Evolutionary conservation across 2,113 vertebrate species (phyloP).

Genomic region (Lophius piscatorius): DNA sequence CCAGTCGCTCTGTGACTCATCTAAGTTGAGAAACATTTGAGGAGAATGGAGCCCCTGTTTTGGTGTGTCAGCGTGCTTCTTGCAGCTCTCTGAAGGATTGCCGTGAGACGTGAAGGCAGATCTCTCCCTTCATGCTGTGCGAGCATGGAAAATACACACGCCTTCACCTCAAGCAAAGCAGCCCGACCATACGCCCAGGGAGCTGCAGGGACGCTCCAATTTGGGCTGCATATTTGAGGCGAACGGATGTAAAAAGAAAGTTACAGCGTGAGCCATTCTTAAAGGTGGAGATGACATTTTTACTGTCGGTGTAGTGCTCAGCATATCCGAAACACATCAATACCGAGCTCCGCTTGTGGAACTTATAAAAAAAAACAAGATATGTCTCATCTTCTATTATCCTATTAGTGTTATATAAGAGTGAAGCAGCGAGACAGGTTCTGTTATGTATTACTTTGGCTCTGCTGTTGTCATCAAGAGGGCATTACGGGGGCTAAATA

Average conservation of each 20-base stretch:
- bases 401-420: no score
- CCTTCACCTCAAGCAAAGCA: slow-evolving; percentile 65
- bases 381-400: slow-evolving; percentile 43
- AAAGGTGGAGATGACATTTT: slow-evolving; percentile 69
- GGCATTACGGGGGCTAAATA: slow-evolving; percentile 33
- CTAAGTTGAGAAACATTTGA: slow-evolving; percentile 66
- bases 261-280: slow-evolving; percentile 47
- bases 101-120: slow-evolving; percentile 65
- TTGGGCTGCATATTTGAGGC: slow-evolving; percentile 71
- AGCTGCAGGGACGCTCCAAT: slow-evolving; percentile 55
- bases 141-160: slow-evolving; percentile 65
- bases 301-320: slow-evolving; percentile 46
- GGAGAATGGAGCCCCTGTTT: slow-evolving; percentile 76
- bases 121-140: slow-evolving; percentile 41
- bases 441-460: no score
- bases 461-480: no score
- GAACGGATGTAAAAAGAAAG: slow-evolving; percentile 24
- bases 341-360: slow-evolving; percentile 17
- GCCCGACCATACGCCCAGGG: slow-evolving; percentile 56
- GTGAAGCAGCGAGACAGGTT: no score
- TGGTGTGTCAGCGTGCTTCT: slow-evolving; percentile 65
- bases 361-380: slow-evolving; percentile 53
- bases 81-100: slow-evolving; percentile 71
- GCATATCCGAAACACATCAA: slow-evolving; percentile 57
- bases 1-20: slow-evolving; percentile 73